A percentile compares a stretch with the other conserved stretches of the same genome.
These are phyloP conservation scores for Carassius gibelio DNA, from an alignment of 2,113 vertebrate species.

Conservation along the genomic window DNA sequence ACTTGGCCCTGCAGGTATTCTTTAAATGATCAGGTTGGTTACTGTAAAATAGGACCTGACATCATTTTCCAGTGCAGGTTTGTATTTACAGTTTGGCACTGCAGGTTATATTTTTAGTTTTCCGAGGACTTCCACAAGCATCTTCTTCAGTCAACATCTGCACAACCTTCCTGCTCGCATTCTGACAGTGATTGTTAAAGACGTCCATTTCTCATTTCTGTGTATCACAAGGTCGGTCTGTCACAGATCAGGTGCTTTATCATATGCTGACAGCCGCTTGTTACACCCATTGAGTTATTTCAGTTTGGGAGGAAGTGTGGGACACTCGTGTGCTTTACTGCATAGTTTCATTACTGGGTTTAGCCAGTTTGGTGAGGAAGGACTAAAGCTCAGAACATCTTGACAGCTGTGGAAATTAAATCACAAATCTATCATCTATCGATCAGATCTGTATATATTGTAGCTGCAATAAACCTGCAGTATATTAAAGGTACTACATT, in stretches of 20 bases:
- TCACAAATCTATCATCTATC: slow-evolving; percentile 21
- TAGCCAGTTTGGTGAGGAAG: background rate
- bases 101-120: background rate
- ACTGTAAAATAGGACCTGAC: background rate
- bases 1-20: background rate
- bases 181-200: slow-evolving; percentile 40
- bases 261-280: slow-evolving; percentile 13
- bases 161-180: background rate
- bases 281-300: slow-evolving; percentile 32
- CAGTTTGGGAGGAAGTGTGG: slow-evolving; percentile 19
- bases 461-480: slow-evolving; percentile 11
- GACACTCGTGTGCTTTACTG: background rate
- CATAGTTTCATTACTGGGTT: slow-evolving; percentile 27
- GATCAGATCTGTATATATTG: slow-evolving; percentile 26
- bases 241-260: slow-evolving; percentile 36
- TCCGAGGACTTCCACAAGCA: background rate
- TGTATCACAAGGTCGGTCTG: slow-evolving; percentile 39
- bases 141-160: slow-evolving; percentile 19
- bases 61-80: background rate
- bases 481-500: background rate
- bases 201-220: slow-evolving; percentile 36
- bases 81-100: background rate
- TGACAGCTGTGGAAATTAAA: background rate
- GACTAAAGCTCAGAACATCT: background rate
- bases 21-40: background rate